phyloP scores from a whole-genome alignment of 2,797 vertebrate genomes.

The Poeciliopsis paucimaculata region DNA sequence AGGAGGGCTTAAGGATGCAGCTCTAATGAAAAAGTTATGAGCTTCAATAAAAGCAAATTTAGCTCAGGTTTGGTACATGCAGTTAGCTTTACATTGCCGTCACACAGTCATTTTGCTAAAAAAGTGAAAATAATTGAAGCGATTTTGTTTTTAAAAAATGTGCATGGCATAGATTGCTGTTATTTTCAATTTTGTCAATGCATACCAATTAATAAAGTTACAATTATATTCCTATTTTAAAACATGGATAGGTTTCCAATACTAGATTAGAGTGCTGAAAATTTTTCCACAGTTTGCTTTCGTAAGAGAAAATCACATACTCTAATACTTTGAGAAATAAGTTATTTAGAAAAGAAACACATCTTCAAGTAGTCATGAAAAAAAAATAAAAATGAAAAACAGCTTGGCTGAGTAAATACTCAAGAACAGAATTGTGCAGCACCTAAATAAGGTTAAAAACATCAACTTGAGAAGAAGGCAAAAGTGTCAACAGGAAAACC shows the following conservation, averaged over 20 bases:
- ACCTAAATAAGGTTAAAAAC: neutral
- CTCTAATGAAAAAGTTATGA: conserved; percentile 8
- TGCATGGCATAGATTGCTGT: neutral
- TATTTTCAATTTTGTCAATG: neutral
- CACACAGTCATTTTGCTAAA: neutral
- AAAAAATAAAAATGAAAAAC: neutral
- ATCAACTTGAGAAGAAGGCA: neutral
- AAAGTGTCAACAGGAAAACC: neutral
- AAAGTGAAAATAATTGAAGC: conserved; percentile 4
- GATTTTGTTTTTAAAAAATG: neutral
- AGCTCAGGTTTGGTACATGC: conserved; percentile 5
- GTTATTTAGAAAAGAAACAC: neutral
- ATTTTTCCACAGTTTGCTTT: neutral
- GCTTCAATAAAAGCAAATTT: conserved; percentile 14
- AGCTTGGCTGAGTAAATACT: neutral
- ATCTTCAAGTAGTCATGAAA: neutral
- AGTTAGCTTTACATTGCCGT: conserved; percentile 5
- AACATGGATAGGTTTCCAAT: neutral
- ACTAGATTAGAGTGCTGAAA: neutral
- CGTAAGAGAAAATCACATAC: neutral
- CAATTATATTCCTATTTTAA: neutral
- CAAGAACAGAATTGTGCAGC: conserved; percentile 1
- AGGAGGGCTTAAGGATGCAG: conserved; percentile 5
- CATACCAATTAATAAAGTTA: neutral
- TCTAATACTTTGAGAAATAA: neutral